Conservation (phyloP, 2,888 invertebrate genomes). For the Therioaphis trifolii region DNA sequence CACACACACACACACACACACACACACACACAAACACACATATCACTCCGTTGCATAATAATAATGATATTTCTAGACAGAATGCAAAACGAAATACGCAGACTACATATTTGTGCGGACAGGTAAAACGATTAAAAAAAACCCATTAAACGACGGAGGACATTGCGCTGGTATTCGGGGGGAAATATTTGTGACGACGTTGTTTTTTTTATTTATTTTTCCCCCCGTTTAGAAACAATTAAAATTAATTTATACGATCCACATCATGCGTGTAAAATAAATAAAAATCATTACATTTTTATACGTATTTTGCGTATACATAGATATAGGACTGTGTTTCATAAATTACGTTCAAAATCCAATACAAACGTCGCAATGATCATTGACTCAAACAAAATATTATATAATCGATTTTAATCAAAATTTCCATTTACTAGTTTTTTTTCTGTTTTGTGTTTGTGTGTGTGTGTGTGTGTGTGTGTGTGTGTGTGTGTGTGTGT, state of each 20-base stretch:
- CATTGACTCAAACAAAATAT: not conserved
- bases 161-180: not conserved
- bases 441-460: conserved; percentile 1
- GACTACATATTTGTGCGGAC: conserved; percentile 22
- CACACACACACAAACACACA: not conserved
- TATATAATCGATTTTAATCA: conserved; percentile 20
- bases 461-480: not conserved
- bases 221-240: not conserved
- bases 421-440: not conserved
- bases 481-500: not conserved
- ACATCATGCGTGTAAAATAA: not conserved
- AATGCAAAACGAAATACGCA: not conserved
- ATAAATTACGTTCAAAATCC: not conserved
- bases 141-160: not conserved
- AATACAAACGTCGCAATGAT: not conserved
- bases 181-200: conserved; percentile 13
- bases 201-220: not conserved
- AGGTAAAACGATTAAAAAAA: conserved; percentile 9
- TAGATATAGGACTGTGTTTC: not conserved
- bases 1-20: too few species aligned
- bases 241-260: not conserved
- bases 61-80: not conserved
- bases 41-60: not conserved
- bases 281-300: not conserved
- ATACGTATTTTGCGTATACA: not conserved